Conservation (phyloP, 2,888 invertebrate species). For the Eilema caniola region DNA sequence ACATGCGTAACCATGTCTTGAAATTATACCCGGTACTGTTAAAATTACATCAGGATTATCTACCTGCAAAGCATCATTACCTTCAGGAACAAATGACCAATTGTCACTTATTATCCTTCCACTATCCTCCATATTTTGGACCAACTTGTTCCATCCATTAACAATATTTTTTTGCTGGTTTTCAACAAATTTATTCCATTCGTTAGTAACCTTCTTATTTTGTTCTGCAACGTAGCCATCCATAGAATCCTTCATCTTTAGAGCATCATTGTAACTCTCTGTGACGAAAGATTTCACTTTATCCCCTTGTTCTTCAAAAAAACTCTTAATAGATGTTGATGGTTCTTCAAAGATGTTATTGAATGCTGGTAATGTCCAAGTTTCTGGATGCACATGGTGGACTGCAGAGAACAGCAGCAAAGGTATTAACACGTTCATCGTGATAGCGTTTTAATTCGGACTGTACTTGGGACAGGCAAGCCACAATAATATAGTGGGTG, state of each 20-base stretch:
- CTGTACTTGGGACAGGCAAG: constrained; percentile 45
- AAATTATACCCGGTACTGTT: constrained; percentile 73
- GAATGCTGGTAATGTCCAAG: constrained; percentile 48
- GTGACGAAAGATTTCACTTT: constrained; percentile 62
- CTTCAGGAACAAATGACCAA: constrained; percentile 61
- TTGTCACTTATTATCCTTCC: constrained; percentile 63
- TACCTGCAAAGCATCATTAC: constrained; percentile 54
- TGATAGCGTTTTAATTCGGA: constrained; percentile 31
- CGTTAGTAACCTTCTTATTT: constrained; percentile 62
- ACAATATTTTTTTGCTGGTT: constrained; percentile 65
- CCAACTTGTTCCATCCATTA: constrained; percentile 65
- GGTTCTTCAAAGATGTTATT: constrained; percentile 42
- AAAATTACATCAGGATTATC: constrained; percentile 71
- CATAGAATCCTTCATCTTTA: constrained; percentile 64
- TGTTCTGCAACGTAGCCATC: constrained; percentile 68
- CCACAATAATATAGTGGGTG: constrained; percentile 50
- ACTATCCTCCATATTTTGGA: constrained; percentile 63
- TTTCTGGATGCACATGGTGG: constrained; percentile 30
- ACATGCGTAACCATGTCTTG: constrained; percentile 88
- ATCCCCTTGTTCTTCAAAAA: constrained; percentile 53
- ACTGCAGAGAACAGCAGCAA: constrained; percentile 35
- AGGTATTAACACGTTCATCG: constrained; percentile 49
- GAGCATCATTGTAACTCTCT: constrained; percentile 51
- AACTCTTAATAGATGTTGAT: constrained; percentile 36
- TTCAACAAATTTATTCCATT: constrained; percentile 58